Evolutionary conservation across 1,140 invertebrate species (phyloP).

Genomic region (Drosophila santomea): DNA sequence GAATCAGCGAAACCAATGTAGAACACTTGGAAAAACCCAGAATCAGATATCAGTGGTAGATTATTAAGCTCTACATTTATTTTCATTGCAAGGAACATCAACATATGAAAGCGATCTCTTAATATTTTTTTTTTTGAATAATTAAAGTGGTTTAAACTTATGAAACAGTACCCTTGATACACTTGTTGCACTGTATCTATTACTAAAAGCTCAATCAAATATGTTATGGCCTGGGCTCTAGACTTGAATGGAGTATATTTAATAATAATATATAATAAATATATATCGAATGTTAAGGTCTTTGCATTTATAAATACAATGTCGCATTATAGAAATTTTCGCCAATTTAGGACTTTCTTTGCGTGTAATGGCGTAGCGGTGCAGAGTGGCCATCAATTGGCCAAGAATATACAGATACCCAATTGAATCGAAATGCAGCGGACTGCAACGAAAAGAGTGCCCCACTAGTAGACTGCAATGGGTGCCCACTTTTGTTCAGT

Average conservation of each 20-base stretch:
- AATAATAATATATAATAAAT: too few species aligned
- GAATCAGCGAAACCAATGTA: conserved; percentile 52
- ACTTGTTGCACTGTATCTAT: too few species aligned
- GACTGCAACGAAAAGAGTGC: conserved; percentile 60
- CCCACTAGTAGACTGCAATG: conserved; percentile 21
- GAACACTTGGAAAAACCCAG: conserved; percentile 43
- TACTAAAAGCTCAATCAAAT: too few species aligned
- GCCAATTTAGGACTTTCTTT: not conserved
- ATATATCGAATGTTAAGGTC: too few species aligned
- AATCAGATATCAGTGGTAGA: conserved; percentile 1
- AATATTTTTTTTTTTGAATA: too few species aligned
- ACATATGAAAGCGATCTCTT: not conserved
- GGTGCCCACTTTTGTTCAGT: conserved; percentile 44
- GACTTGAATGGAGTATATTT: too few species aligned
- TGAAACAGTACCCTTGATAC: too few species aligned
- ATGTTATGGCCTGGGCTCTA: too few species aligned
- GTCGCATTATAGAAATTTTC: too few species aligned
- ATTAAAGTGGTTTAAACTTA: too few species aligned
- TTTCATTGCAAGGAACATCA: not conserved
- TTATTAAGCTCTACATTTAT: not conserved
- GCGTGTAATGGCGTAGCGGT: conserved; percentile 33
- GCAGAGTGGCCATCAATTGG: conserved; percentile 43
- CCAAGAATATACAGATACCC: conserved; percentile 35
- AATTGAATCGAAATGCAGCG: conserved; percentile 49
- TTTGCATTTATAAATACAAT: too few species aligned